Conservation (phyloP, 2,888 invertebrate genomes). For the Drosophila demipolita region DNA sequence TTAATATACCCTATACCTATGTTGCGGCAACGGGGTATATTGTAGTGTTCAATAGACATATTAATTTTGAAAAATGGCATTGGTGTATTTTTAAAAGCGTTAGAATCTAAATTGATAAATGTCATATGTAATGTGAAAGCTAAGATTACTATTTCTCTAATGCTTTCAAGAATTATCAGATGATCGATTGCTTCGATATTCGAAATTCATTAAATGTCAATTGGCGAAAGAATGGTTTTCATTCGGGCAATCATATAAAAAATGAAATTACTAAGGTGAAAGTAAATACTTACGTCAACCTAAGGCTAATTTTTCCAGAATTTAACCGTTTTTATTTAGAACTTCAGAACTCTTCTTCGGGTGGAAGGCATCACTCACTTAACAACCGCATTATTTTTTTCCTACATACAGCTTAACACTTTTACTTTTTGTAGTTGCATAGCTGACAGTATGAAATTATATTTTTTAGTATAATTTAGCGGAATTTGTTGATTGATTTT, state of each 20-base stretch:
- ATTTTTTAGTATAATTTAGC: constrained; percentile 69
- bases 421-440: constrained; percentile 61
- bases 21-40: neutral
- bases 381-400: constrained; percentile 16
- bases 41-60: neutral
- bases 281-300: constrained; percentile 16
- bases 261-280: constrained; percentile 5
- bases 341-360: neutral
- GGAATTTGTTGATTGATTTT: constrained; percentile 70
- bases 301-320: neutral
- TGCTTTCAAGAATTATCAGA: neutral
- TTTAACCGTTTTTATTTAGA: neutral
- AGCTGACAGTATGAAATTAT: constrained; percentile 58
- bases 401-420: constrained; percentile 61
- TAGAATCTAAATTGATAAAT: neutral
- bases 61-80: neutral
- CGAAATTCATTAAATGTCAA: neutral
- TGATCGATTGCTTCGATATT: neutral
- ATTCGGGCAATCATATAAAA: constrained; percentile 10
- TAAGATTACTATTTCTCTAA: neutral
- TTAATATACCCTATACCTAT: constrained; percentile 26
- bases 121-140: neutral
- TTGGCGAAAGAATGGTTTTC: neutral
- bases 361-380: constrained; percentile 21
- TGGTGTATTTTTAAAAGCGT: neutral